Evolutionary conservation across 2,888 invertebrate species (phyloP), one percentile per base, ranked within the genome.

Genomic region (Helicoverpa assulta): DNA sequence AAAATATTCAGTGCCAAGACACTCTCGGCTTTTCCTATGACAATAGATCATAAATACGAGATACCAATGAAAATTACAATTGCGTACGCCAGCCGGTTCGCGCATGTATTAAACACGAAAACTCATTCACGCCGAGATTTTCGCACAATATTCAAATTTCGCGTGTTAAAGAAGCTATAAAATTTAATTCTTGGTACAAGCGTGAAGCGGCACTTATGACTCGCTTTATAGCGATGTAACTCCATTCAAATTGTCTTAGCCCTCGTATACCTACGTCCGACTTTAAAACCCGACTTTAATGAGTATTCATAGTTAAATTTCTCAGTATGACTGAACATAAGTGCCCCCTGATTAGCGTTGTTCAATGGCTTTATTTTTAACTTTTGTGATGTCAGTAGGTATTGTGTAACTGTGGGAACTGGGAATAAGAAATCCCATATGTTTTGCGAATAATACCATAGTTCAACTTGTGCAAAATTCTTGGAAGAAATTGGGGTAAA

Each of bases 161-260:
- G 87, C 88, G 88, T 88, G 88, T 84, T 89, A 89, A 90, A 90
- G 89, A 81, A 89, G 91, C 89, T 85, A 90, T 92, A 90, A 92
- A 90, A 82, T 68, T 82, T 84, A 87, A 88, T 88, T 88, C 91
- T 84, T 78, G 77, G 89, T 87, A 89, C 86, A 80, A 70, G 86
- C 91, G 88, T 90, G 92, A 87, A 89, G 86, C 79, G 83, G 86
- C 88, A 86, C 89, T 88, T 89, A 87, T 85, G 87, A 83, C 81
- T 72, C 61, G 84, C 83, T 85, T 84, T 84, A 84, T 84, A 65
- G 83, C 75, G 63, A 76, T 71, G 78, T 82, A 77, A 79, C 70
- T 84, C 80, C 86, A 87, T 89, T 89, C 85, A 87, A 89, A 88
- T 87, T 86, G 83, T 87, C 85, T 86, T 71, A 80, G 83, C 81